Conservation (phyloP, 2,113 vertebrate species). For the Cnemophilus loriae region DNA sequence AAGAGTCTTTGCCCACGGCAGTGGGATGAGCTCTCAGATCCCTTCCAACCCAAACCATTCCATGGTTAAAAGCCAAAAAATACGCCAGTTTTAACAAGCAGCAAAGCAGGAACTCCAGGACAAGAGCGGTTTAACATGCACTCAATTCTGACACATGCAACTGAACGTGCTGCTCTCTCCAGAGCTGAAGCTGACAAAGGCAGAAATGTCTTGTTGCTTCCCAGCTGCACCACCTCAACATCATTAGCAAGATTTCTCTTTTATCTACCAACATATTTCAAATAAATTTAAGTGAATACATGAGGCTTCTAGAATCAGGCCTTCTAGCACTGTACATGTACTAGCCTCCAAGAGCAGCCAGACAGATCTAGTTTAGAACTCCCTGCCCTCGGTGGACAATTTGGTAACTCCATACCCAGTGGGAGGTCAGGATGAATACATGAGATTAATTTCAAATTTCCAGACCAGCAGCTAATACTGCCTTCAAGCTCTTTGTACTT, state of each 20-base stretch:
- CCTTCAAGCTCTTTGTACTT: not conserved
- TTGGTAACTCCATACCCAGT: not conserved
- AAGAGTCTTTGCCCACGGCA: not conserved
- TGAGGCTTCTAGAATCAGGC: not conserved
- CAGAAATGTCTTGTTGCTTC: not conserved
- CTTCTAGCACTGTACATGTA: not conserved
- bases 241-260: not conserved
- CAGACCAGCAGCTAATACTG: not conserved
- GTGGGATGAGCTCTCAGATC: not conserved
- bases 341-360: not conserved
- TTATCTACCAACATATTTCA: not conserved
- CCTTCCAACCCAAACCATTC: not conserved
- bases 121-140: accelerated
- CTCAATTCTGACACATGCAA: not conserved
- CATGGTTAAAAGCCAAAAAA: not conserved
- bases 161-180: accelerated
- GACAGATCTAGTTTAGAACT: not conserved
- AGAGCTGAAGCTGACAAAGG: not conserved
- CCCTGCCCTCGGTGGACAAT: not conserved
- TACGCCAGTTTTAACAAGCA: not conserved
- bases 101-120: not conserved
- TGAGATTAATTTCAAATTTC: not conserved
- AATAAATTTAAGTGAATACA: not conserved
- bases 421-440: not conserved
- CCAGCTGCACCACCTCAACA: not conserved